Evolutionary conservation across 2,797 vertebrate genomes (phyloP).

Genomic region (Cryptoprocta ferox): DNA sequence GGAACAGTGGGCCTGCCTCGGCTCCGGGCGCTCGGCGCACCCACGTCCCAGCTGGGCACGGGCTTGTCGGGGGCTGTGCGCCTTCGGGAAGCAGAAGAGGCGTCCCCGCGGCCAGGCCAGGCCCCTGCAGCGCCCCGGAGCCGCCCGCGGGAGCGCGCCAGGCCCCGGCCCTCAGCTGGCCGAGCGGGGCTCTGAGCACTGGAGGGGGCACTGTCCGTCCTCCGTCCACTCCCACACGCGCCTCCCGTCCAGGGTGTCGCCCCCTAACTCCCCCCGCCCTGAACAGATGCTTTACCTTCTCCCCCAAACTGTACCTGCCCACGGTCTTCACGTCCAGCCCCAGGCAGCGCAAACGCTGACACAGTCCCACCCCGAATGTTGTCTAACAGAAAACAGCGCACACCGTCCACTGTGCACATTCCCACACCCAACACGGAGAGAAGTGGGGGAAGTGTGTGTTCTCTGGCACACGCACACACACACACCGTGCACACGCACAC

Average conservation of each 20-base stretch:
- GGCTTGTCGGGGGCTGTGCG: not conserved
- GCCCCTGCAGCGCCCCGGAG: not conserved
- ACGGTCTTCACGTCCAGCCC: accelerated
- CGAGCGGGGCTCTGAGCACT: not conserved
- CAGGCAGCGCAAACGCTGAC: accelerated
- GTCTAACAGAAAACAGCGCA: no score
- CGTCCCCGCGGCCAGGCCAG: not conserved
- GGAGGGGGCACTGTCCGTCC: not conserved
- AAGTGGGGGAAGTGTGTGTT: no score
- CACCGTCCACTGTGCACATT: accelerated
- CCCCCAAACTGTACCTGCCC: no score
- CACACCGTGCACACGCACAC: no score
- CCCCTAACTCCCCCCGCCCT: no score
- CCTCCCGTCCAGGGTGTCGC: no score
- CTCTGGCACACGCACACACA: not conserved
- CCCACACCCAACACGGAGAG: accelerated
- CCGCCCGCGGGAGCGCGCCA: not conserved
- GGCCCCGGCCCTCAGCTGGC: not conserved
- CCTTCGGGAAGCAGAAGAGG: not conserved
- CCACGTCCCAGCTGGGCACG: not conserved
- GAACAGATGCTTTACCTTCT: no score
- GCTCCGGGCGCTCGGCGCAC: not conserved
- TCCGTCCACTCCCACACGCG: not conserved
- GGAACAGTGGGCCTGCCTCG: no score
- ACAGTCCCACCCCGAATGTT: accelerated